phyloP scores from a whole-genome alignment of 2,113 vertebrate genomes.

The Neolamprologus devosi region DNA sequence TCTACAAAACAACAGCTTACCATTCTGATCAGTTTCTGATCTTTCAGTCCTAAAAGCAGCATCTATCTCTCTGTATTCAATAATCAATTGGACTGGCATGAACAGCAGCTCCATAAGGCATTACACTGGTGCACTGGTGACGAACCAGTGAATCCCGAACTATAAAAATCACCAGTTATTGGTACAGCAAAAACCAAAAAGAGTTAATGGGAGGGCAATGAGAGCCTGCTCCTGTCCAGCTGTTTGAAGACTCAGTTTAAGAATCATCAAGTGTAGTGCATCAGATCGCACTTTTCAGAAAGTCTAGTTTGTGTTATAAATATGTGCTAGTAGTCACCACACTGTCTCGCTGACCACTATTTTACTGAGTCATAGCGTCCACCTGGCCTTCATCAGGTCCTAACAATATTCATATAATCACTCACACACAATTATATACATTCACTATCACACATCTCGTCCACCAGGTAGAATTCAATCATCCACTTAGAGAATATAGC shows the following conservation, averaged over 20 bases:
- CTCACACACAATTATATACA: neutral
- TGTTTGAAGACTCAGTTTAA: neutral
- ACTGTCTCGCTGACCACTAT: neutral
- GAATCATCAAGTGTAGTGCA: neutral
- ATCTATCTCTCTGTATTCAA: neutral
- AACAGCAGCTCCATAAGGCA: neutral
- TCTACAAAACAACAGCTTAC: neutral
- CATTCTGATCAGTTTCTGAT: neutral
- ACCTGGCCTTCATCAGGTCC: neutral
- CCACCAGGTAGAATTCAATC: neutral
- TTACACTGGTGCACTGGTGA: neutral
- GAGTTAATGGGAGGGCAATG: neutral
- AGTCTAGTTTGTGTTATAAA: neutral
- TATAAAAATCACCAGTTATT: neutral
- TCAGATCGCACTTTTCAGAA: neutral
- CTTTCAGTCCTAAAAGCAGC: neutral
- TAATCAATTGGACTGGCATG: neutral
- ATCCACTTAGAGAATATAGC: neutral
- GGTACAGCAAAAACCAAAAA: neutral
- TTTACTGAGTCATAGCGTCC: neutral
- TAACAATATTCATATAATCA: neutral
- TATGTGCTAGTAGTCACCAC: neutral
- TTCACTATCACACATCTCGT: neutral
- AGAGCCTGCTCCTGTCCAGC: neutral
- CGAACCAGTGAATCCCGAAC: neutral